Evolutionary conservation across 2,113 vertebrate species (phyloP).

Genomic region (Thinocorus orbignyianus): DNA sequence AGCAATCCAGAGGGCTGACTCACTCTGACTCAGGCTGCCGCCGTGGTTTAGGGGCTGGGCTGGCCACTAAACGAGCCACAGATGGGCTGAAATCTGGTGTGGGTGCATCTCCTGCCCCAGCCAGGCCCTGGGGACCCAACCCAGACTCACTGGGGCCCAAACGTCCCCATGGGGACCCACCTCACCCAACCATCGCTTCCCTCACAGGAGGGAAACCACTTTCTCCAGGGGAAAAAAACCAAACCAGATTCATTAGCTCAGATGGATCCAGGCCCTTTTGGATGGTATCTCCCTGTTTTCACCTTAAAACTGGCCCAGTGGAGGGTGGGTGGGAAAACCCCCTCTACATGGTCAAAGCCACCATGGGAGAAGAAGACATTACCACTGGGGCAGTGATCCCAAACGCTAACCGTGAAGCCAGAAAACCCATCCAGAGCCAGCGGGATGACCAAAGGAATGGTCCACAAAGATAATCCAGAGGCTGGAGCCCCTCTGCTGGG

Average conservation of each 20-base stretch:
- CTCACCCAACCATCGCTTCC: background rate
- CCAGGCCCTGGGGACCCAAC: background rate
- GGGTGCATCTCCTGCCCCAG: background rate
- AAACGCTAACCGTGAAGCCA: fast-evolving
- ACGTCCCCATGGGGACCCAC: background rate
- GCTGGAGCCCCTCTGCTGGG: no score
- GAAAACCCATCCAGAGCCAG: background rate
- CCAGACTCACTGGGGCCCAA: fast-evolving
- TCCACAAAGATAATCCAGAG: no score
- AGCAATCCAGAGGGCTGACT: conserved; percentile 39
- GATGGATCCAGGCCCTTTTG: background rate
- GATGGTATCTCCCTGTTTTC: background rate
- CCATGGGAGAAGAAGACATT: background rate
- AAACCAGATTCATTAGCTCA: fast-evolving
- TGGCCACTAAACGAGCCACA: background rate
- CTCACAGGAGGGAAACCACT: background rate
- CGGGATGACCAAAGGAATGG: background rate
- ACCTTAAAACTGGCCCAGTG: background rate
- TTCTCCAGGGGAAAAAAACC: fast-evolving
- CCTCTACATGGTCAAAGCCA: background rate
- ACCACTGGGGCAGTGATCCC: fast-evolving
- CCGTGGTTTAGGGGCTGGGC: background rate
- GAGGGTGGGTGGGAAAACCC: background rate
- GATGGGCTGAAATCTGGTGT: background rate
- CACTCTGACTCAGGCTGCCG: conserved; percentile 13